A percentile compares a stretch with the other conserved stretches of the same genome.
Conservation (phyloP, 2,113 vertebrate genomes). For the Xerus inauris region DNA sequence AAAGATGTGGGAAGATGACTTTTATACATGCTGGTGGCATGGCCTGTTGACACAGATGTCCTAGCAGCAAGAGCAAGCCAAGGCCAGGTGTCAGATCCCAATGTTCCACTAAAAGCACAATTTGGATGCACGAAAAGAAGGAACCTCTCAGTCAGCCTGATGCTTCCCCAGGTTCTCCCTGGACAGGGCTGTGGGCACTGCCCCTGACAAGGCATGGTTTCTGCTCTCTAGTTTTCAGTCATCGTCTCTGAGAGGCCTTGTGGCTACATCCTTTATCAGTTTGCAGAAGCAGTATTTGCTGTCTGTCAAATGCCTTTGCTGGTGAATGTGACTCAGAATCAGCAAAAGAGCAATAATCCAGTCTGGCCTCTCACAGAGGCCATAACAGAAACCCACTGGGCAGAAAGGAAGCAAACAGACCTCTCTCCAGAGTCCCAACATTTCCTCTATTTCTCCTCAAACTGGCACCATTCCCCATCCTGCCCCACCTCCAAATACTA, state of each 20-base stretch:
- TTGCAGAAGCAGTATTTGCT: background rate
- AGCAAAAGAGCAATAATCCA: background rate
- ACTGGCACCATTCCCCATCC: background rate
- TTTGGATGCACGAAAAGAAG: background rate
- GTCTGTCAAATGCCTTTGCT: background rate
- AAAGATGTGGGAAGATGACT: background rate
- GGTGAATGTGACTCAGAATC: background rate
- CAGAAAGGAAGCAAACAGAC: background rate
- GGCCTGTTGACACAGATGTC: background rate
- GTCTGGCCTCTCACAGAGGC: background rate
- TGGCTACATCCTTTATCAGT: background rate
- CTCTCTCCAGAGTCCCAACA: background rate
- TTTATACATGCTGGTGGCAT: rapidly evolving
- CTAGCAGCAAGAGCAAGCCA: background rate
- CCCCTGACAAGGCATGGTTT: background rate
- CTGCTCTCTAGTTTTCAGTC: background rate
- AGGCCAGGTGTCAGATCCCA: background rate
- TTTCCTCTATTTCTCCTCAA: background rate
- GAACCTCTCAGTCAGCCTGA: background rate
- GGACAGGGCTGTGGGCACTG: background rate
- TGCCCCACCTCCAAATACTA: background rate
- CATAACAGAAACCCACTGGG: background rate
- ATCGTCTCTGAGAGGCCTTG: background rate
- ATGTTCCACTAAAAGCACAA: background rate
- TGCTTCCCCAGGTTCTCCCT: background rate